Evolutionary conservation across 2,113 vertebrate species (phyloP), one percentile per base, ranked within the genome.

Genomic region (Megaceryle torquata): DNA sequence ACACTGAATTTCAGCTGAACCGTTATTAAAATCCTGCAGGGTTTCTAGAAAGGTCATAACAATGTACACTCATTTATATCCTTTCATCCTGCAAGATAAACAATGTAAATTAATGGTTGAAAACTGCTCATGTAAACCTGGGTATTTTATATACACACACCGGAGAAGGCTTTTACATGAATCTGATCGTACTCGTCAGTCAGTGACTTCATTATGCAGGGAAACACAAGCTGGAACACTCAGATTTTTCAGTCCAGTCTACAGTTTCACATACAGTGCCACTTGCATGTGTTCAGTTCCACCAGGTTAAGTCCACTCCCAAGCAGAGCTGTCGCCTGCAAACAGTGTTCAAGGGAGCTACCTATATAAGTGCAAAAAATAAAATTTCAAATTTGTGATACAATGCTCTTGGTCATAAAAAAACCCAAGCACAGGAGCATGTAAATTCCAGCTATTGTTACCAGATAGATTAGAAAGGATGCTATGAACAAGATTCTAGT

Each of bases 241-340:
- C 88, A 86, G 88, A 97, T 94, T 97, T 96, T 85, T 95, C 75
- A 83, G 43, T 24, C 59, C 60, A 21, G 41, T 59, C 60, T 96
- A 21, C 26, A 60, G 89, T 94, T 91, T 88, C 84, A 80, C 60
- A 17, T 37, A 15, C 0, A 48, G 25, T 64, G 24, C 28, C 43
- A 87, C 59, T 65, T 74, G 74, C 82, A 93, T 33, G 31, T 8
- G 46, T 69, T 63, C 19, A 39, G 46, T 82, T 91, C 68, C 57
- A 51, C 71, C 57, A 51, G 51, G 43, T 54, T 28, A 65, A 83
- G 51, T 50, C 37, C 21, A 57, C 44, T 85, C 37, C 69, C 56
- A 51, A 54, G 56, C 37, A n/a, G 22, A 53, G 50, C 19, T 57
- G 24, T 15, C 43, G 39, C 31, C n/a, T 79, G 50, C 44, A 92